Conservation (phyloP, 2,113 vertebrate genomes). For the Rousettus leschenaultii region DNA sequence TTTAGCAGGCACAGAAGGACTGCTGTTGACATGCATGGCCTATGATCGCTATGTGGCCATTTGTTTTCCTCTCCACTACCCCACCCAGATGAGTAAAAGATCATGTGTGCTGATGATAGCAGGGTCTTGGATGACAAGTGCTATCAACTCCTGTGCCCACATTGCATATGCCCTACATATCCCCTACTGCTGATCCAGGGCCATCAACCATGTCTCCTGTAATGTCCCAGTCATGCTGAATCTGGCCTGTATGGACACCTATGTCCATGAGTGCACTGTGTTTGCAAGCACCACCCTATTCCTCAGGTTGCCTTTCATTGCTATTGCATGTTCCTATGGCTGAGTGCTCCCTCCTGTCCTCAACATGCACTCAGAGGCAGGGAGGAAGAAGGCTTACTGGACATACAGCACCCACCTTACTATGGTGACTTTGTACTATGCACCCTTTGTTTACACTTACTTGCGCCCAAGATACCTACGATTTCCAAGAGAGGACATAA, state of each 20-base stretch:
- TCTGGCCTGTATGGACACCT: background rate
- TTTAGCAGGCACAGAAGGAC: too few relatives aligned
- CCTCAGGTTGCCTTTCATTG: background rate
- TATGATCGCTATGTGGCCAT: background rate
- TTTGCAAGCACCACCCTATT: background rate
- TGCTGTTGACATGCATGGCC: too few relatives aligned
- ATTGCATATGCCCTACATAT: background rate
- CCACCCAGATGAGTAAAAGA: background rate
- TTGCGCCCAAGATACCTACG: background rate
- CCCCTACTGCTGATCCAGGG: background rate
- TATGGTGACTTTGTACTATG: background rate
- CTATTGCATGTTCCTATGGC: background rate
- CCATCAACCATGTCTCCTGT: background rate
- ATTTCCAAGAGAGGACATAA: background rate
- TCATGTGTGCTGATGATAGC: background rate
- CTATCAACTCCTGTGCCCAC: background rate
- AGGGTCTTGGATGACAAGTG: background rate
- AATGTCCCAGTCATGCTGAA: background rate
- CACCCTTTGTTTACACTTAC: background rate
- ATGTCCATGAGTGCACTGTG: background rate
- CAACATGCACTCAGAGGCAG: background rate
- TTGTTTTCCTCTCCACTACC: background rate
- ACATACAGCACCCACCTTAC: constrained; percentile 13
- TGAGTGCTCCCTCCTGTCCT: background rate
- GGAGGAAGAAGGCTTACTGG: background rate